Conservation (phyloP, 1,140 invertebrate species). For the Drosophila bipectinata region DNA sequence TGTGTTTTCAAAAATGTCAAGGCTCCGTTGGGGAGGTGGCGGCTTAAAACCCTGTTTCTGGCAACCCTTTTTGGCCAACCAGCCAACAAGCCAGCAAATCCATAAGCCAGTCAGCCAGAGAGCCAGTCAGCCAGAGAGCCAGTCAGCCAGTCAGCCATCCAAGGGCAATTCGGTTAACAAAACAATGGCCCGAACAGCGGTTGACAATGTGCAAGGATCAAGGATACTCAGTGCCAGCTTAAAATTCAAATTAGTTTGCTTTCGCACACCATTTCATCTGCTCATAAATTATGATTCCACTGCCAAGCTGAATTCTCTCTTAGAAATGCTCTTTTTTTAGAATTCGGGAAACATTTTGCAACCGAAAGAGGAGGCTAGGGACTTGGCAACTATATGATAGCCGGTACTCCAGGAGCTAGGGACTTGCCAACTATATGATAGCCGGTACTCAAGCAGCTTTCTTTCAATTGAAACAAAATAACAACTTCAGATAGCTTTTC, state of each 20-base stretch:
- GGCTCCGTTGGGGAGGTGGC: constrained; percentile 27
- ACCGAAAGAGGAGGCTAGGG: too few species aligned
- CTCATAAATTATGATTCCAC: too few species aligned
- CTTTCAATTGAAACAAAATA: too few species aligned
- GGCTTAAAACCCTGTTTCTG: constrained; percentile 25
- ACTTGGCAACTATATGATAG: too few species aligned
- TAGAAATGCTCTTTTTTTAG: too few species aligned
- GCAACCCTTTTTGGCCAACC: constrained; percentile 38
- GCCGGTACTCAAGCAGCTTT: too few species aligned
- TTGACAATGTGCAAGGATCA: constrained; percentile 13
- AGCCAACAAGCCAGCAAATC: constrained; percentile 45
- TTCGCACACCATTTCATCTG: too few species aligned
- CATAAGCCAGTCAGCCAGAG: constrained; percentile 40
- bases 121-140: not conserved
- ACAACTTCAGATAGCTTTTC: too few species aligned
- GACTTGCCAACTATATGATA: too few species aligned
- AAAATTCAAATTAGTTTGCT: constrained; percentile 7
- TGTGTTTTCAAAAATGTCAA: constrained; percentile 71
- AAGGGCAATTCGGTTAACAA: constrained; percentile 56
- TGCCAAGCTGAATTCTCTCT: too few species aligned
- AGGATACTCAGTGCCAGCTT: not conserved
- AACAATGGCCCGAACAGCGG: constrained; percentile 29
- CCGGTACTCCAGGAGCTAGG: too few species aligned
- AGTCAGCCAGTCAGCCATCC: constrained; percentile 14
- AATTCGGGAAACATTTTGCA: too few species aligned